Evolutionary conservation across 2,888 invertebrate species (phyloP).

Genomic region (Drosophila mulleri): DNA sequence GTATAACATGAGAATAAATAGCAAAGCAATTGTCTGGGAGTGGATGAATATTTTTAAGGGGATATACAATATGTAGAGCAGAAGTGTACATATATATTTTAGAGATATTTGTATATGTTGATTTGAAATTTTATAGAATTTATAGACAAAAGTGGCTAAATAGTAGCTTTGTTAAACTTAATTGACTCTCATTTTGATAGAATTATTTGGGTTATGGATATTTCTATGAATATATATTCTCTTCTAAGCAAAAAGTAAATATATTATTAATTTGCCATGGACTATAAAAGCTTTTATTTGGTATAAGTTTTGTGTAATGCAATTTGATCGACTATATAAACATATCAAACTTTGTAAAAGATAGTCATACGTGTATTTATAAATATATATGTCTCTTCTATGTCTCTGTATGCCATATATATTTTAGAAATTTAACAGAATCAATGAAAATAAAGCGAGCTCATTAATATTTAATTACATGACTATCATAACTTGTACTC

Average conservation of each 20-base stretch:
- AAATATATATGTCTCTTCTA: background rate
- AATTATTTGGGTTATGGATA: too few relatives aligned
- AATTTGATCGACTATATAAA: background rate
- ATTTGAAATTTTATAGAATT: background rate
- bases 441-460: background rate
- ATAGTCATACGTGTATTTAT: background rate
- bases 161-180: too few relatives aligned
- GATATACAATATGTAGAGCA: background rate
- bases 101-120: background rate
- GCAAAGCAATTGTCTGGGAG: background rate
- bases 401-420: background rate
- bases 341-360: background rate
- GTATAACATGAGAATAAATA: background rate
- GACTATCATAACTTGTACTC: background rate
- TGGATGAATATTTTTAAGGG: background rate
- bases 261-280: too few relatives aligned
- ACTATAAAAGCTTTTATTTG: too few relatives aligned
- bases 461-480: constrained; percentile 12
- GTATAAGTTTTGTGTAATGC: too few relatives aligned
- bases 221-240: too few relatives aligned
- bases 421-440: background rate
- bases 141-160: too few relatives aligned
- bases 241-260: too few relatives aligned
- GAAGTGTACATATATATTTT: too few relatives aligned
- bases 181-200: too few relatives aligned